Conservation (phyloP, 2,888 invertebrate genomes). For the Vanessa cardui region DNA sequence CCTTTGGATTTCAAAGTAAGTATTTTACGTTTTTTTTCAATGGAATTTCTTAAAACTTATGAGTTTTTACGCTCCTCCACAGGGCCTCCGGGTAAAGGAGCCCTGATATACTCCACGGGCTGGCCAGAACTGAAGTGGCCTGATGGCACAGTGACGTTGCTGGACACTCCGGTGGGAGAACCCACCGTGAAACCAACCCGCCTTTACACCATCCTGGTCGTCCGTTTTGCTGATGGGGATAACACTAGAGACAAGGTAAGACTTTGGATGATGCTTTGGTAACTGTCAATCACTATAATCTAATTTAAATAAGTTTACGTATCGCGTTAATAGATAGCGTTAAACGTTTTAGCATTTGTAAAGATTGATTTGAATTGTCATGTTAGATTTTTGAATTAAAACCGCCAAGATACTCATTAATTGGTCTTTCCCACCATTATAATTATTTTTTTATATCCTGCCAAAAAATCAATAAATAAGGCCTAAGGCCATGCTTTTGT, state of each 20-base stretch:
- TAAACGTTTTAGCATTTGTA: too few species aligned
- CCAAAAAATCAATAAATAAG: too few species aligned
- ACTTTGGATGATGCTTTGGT: background rate
- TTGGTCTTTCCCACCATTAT: too few species aligned
- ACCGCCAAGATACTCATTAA: too few species aligned
- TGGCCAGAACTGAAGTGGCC: conserved; percentile 76
- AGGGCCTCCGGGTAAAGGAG: conserved; percentile 73
- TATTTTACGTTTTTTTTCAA: too few species aligned
- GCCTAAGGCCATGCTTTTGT: too few species aligned
- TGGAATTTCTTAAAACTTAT: background rate
- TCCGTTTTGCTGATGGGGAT: conserved; percentile 68
- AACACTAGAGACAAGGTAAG: conserved; percentile 64
- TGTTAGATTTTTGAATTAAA: too few species aligned
- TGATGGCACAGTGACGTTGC: conserved; percentile 56
- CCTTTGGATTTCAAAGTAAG: too few species aligned
- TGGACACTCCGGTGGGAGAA: conserved; percentile 67
- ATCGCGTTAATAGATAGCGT: background rate
- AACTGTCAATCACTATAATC: background rate
- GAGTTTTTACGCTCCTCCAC: conserved; percentile 13
- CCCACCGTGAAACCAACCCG: conserved; percentile 70
- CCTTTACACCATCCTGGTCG: conserved; percentile 73
- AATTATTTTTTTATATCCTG: too few species aligned
- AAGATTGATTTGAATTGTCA: too few species aligned
- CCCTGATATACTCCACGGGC: conserved; percentile 78
- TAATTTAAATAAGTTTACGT: background rate